Percentiles rank a stretch among this genome's conserved stretches.
phyloP scores from a whole-genome alignment of 2,888 invertebrate genomes.

The Stramonita haemastoma region DNA sequence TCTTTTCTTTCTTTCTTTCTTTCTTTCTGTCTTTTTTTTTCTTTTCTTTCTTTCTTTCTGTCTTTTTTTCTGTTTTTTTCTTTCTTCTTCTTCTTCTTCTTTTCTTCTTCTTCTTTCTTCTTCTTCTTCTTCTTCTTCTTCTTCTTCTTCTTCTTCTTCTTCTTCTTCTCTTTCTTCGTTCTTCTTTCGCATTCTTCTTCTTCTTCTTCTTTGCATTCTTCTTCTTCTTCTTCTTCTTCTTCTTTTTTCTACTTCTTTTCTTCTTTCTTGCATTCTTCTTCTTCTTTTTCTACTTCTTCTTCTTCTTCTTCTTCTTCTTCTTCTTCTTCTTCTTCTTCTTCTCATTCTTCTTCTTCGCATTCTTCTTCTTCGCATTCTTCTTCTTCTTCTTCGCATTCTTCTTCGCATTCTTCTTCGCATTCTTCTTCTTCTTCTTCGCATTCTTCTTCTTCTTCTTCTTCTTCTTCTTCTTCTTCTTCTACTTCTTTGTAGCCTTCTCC shows the following conservation, averaged over 20 bases:
- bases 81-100: background rate
- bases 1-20: background rate
- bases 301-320: background rate
- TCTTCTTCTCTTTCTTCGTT: constrained; percentile 1
- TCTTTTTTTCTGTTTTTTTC: background rate
- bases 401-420: background rate
- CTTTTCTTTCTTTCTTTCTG: background rate
- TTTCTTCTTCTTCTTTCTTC: background rate
- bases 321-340: constrained; percentile 4
- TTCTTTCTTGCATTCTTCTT: too few species aligned
- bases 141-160: constrained; percentile 29
- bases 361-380: background rate
- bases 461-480: background rate
- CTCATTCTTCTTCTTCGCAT: constrained; percentile 15
- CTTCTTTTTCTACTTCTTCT: background rate
- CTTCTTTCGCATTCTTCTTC: background rate
- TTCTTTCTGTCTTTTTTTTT: background rate
- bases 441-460: background rate
- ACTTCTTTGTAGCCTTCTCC: too few species aligned
- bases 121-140: constrained; percentile 10
- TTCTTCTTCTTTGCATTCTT: too few species aligned
- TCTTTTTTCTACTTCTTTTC: background rate
- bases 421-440: background rate
- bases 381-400: background rate
- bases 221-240: background rate